These are phyloP conservation scores for Spialia ferax DNA, from an alignment of 2,888 invertebrate species.

Conservation along the genomic window DNA sequence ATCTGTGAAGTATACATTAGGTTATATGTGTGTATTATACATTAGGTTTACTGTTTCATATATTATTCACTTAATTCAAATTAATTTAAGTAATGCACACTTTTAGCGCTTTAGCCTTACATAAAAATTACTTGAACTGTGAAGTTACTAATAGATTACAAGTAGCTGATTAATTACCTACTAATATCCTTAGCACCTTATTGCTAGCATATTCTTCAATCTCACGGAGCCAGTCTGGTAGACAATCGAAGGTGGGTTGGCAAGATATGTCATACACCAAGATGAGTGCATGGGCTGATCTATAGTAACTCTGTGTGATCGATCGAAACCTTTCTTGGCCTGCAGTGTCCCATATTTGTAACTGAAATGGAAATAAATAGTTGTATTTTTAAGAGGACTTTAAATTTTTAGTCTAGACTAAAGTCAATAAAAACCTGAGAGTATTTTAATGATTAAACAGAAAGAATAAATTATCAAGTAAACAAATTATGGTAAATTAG, in stretches of 20 bases:
- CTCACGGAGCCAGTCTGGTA: slow-evolving; percentile 98
- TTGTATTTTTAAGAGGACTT: not conserved
- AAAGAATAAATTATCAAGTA: no score
- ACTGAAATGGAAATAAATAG: slow-evolving; percentile 81
- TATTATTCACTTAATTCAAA: no score
- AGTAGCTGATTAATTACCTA: slow-evolving; percentile 86
- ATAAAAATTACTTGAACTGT: no score
- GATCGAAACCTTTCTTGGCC: slow-evolving; percentile 98
- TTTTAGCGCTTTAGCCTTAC: no score
- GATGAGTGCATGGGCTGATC: slow-evolving; percentile 98
- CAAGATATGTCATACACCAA: slow-evolving; percentile 99
- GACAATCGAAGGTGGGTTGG: slow-evolving; percentile 98
- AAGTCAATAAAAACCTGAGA: no score
- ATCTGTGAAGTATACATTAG: no score
- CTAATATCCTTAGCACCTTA: slow-evolving; percentile 97
- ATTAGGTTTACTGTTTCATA: no score
- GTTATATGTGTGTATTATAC: no score
- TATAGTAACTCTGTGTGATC: slow-evolving; percentile 98
- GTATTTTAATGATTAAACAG: no score
- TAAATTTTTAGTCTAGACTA: no score
- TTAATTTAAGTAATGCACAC: no score
- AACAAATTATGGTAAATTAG: no score
- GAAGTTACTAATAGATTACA: slow-evolving; percentile 17
- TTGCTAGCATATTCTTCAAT: slow-evolving; percentile 99
- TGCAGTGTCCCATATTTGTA: slow-evolving; percentile 99